A percentile compares a stretch with the other conserved stretches of the same genome.
phyloP scores from a whole-genome alignment of 2,113 vertebrate species.

The Mustela nigripes region DNA sequence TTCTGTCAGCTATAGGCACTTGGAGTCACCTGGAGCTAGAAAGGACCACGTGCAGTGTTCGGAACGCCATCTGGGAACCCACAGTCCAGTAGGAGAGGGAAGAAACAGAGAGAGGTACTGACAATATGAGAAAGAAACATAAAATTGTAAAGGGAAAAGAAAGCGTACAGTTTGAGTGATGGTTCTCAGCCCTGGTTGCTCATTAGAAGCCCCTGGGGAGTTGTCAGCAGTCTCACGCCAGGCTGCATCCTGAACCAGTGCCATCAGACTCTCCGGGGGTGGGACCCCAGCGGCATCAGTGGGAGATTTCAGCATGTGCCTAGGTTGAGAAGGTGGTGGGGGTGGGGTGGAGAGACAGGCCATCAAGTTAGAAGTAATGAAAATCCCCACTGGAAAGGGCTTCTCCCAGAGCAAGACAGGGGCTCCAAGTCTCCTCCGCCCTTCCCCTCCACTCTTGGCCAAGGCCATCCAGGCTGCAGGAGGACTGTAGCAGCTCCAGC shows the following conservation, averaged over 20 bases:
- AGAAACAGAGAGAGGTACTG: neutral
- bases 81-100: neutral
- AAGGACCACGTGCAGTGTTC: neutral
- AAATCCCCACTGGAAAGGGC: neutral
- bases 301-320: neutral
- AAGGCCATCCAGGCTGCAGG: neutral
- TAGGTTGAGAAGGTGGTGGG: neutral
- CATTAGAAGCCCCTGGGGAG: neutral
- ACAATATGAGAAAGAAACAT: neutral
- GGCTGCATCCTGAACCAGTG: neutral
- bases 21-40: neutral
- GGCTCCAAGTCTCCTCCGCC: neutral
- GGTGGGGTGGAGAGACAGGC: neutral
- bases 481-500: neutral
- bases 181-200: neutral
- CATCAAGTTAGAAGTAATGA: neutral
- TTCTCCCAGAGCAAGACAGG: neutral
- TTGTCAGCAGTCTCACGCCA: neutral
- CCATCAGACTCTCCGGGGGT: neutral
- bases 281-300: neutral
- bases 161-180: neutral
- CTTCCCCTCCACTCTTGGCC: neutral
- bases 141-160: neutral
- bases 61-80: slow-evolving; percentile 24
- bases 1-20: neutral